Evolutionary conservation across 2,797 vertebrate species (phyloP).

Genomic region (Pseudomugil tenellus): DNA sequence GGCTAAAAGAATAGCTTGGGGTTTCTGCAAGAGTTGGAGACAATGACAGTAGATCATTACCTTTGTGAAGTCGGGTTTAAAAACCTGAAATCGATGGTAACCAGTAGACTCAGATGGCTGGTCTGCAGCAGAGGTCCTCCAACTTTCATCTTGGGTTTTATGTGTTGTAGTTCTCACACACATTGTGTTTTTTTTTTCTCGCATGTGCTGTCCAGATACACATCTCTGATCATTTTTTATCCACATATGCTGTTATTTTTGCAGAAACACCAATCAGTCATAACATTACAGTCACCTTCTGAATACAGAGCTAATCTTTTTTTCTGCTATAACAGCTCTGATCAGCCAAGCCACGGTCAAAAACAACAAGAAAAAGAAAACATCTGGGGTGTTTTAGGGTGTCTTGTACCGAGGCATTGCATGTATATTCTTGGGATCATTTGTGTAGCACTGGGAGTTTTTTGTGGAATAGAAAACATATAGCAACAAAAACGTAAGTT

Average conservation of each 20-base stretch:
- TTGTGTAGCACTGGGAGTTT: not conserved
- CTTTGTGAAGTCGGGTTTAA: not conserved
- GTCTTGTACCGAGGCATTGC: not conserved
- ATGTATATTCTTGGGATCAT: not conserved
- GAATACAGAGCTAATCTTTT: not conserved
- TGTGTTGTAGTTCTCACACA: conserved; percentile 40
- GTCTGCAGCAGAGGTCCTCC: conserved; percentile 22
- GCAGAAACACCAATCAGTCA: not conserved
- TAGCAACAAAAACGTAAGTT: not conserved
- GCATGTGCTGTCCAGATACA: conserved; percentile 58
- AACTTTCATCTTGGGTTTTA: conserved; percentile 53
- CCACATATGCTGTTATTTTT: conserved; percentile 44
- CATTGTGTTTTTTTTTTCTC: conserved; percentile 44
- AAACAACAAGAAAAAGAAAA: not conserved
- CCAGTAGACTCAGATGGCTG: conserved; percentile 13
- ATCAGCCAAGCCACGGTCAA: not conserved
- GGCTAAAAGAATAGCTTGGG: too few species aligned
- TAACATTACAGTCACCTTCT: not conserved
- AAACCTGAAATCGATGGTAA: conserved; percentile 6
- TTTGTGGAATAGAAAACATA: not conserved
- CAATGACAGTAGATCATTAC: not conserved
- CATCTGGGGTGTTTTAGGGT: not conserved
- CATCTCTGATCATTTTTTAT: conserved; percentile 35
- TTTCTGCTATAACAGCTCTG: not conserved
- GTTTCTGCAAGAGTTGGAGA: too few species aligned